Percentiles rank a stretch among this genome's conserved stretches.
These are phyloP conservation scores for Trissonchulus sp. DNA, from an alignment of 2,888 invertebrate species.

Conservation along the genomic window DNA sequence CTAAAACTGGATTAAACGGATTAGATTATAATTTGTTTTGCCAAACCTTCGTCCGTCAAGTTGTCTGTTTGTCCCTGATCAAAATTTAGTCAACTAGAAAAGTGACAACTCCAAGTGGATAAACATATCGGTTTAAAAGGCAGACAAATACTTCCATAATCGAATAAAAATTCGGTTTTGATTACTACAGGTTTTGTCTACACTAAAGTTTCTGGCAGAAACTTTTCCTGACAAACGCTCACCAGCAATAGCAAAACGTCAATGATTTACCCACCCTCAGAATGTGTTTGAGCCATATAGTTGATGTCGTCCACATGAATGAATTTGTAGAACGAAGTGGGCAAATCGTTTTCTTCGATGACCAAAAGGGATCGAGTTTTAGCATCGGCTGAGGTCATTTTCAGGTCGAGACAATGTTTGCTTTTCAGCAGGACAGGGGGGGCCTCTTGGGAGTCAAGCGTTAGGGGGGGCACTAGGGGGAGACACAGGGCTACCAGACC, in stretches of 20 bases:
- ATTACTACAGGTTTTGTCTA: too few relatives aligned
- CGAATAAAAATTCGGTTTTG: too few relatives aligned
- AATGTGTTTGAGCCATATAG: slow-evolving; percentile 96
- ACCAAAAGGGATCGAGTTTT: slow-evolving; percentile 44
- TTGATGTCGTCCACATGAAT: slow-evolving; percentile 96
- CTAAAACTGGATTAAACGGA: slow-evolving; percentile 21
- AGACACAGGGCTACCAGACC: slow-evolving; percentile 56
- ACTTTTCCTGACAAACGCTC: too few relatives aligned
- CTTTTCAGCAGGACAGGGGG: slow-evolving; percentile 80
- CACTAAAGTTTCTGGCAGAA: too few relatives aligned
- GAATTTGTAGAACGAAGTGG: slow-evolving; percentile 67
- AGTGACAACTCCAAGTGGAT: too few relatives aligned
- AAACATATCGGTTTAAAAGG: too few relatives aligned
- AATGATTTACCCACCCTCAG: slow-evolving; percentile 98
- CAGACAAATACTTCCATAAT: too few relatives aligned
- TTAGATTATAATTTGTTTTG: too few relatives aligned
- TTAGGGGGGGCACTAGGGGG: slow-evolving; percentile 94
- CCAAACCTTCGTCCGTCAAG: too few relatives aligned
- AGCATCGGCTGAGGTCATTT: slow-evolving; percentile 26
- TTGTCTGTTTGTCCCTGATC: too few relatives aligned
- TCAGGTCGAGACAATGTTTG: slow-evolving; percentile 92
- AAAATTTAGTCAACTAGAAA: too few relatives aligned
- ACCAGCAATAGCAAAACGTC: too few relatives aligned
- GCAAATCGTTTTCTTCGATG: slow-evolving; percentile 40
- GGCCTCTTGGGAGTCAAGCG: slow-evolving; percentile 94